Evolutionary conservation across 2,888 invertebrate genomes (phyloP), one percentile per base, ranked within the genome.

Genomic region (Caenorhabditis japonica): DNA sequence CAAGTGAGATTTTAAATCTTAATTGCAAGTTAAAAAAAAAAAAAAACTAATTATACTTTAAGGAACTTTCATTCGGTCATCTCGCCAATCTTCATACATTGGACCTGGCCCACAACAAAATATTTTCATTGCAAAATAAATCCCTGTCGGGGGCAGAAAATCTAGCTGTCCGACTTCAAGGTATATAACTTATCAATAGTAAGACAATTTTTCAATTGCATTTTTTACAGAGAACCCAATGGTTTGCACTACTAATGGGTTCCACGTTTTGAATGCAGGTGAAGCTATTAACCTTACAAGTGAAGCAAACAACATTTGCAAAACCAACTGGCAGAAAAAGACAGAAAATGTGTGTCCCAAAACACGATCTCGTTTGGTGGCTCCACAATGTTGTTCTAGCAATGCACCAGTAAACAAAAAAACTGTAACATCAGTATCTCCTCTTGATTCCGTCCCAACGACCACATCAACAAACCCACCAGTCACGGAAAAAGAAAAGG

Each of bases 1-100:
- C 83, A 86, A 71, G 83, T 84, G 39, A 19, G 51, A 23, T 2
- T 15, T 13, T 33, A 12, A 34, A 44, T 58, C 21, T 13, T n/a
- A n/a, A n/a, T n/a, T n/a, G n/a, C n/a, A n/a, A n/a, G n/a, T n/a
- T n/a, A n/a, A n/a, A n/a, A n/a, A n/a, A n/a, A n/a, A n/a, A n/a
- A n/a, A n/a, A n/a, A 12, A 21, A 25, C 17, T 13, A 3, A 15
- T 21, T 17, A 19, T 21, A 10, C n/a, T 62, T 83, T 74, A 38
- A 84, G 80, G 82, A 86, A 19, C 79, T 84, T 51, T 77, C 82
- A 47, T 94, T 95, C 87, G 88, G 93, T 85, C 79, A 94, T 1
- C 90, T 95, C 51, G 93, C 94, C 89, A 94, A 94, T 89, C 90
- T 95, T 81, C 93, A 94, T 88, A 94, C 94, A 5, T 89, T 95